phyloP scores from a whole-genome alignment of 2,113 vertebrate genomes.

The Pangasianodon gigas region DNA sequence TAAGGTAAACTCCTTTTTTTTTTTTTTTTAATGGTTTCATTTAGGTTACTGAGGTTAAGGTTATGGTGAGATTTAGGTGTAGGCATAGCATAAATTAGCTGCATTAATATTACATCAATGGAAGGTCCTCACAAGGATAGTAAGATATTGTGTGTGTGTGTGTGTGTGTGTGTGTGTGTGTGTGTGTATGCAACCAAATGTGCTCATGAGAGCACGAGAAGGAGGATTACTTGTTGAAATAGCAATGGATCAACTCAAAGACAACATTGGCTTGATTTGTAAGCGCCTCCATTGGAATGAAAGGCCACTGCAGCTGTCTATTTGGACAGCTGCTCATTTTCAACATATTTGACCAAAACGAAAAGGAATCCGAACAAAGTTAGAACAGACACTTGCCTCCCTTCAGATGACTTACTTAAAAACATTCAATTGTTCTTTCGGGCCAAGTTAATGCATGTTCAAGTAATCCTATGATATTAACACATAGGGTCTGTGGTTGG shows the following conservation, averaged over 20 bases:
- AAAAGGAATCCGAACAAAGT: conserved; percentile 62
- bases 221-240: conserved; percentile 71
- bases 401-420: conserved; percentile 55
- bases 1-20: background rate
- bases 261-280: conserved; percentile 74
- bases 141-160: conserved; percentile 27
- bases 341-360: conserved; percentile 61
- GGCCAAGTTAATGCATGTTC: conserved; percentile 25
- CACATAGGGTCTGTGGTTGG: background rate
- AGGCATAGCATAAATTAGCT: background rate
- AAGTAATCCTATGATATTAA: background rate
- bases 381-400: conserved; percentile 54
- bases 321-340: conserved; percentile 72
- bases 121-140: conserved; percentile 7
- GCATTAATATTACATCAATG: background rate
- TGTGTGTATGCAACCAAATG: background rate
- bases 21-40: background rate
- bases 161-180: conserved; percentile 25
- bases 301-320: conserved; percentile 74
- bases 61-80: background rate
- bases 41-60: background rate
- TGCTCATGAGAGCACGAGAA: conserved; percentile 57
- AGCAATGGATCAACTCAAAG: conserved; percentile 77
- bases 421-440: background rate
- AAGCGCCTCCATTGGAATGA: conserved; percentile 66